phyloP scores from a whole-genome alignment of 2,797 vertebrate species.

The Anas bahamensis region DNA sequence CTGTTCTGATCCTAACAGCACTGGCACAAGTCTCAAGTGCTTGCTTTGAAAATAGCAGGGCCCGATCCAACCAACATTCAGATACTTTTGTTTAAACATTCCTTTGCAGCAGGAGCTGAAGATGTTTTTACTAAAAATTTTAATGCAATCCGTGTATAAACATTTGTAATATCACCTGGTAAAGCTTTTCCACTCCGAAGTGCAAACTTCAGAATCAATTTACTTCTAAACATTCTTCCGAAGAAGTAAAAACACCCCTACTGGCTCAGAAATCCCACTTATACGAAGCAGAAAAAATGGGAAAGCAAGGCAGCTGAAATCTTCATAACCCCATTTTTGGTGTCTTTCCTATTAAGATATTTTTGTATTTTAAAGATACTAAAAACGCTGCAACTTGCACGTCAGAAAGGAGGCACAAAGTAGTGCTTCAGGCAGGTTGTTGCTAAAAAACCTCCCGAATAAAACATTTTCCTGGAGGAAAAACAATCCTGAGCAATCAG shows the following conservation, averaged over 20 bases:
- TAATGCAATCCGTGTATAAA: not conserved
- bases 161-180: not conserved
- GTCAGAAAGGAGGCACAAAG: not conserved
- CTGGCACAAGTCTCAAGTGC: not conserved
- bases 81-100: slow-evolving; percentile 42
- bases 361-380: not conserved
- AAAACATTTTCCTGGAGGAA: not conserved
- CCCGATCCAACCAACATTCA: not conserved
- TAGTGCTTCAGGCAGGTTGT: not conserved
- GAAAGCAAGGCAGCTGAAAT: not conserved
- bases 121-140: not conserved
- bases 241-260: not conserved
- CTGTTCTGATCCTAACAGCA: not conserved
- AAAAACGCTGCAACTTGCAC: not conserved
- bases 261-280: not conserved
- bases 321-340: not conserved
- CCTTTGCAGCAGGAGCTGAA: slow-evolving; percentile 27
- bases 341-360: not conserved
- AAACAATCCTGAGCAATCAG: not conserved
- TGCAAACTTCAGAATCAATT: not conserved
- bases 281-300: not conserved
- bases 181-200: not conserved
- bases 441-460: not conserved
- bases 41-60: slow-evolving; percentile 2
- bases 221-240: not conserved